Evolutionary conservation across 2,797 vertebrate genomes (phyloP).

Genomic region (Vultur gryphus): DNA sequence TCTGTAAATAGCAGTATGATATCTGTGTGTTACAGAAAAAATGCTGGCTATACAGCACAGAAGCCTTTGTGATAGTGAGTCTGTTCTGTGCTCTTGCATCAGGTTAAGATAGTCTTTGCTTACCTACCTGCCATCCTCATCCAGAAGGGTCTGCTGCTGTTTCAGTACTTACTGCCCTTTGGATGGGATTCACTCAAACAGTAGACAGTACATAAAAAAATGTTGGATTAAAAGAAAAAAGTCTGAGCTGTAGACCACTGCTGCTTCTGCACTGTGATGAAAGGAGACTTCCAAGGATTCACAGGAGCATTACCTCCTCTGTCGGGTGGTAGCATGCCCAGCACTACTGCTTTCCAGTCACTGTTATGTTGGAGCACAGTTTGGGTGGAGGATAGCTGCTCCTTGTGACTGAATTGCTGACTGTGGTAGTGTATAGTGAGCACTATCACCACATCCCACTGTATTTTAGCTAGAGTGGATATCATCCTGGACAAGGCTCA

Average conservation of each 20-base stretch:
- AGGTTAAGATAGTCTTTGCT: neutral
- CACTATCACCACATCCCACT: accelerated
- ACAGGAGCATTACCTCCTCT: accelerated
- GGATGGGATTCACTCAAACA: neutral
- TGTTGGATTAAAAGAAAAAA: neutral
- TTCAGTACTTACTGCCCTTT: neutral
- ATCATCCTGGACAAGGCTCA: neutral
- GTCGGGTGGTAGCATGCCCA: accelerated
- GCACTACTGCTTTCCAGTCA: neutral
- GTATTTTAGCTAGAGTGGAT: neutral
- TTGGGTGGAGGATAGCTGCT: neutral
- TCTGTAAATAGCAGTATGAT: neutral
- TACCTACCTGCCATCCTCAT: neutral
- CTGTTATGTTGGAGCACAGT: neutral
- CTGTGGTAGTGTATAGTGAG: neutral
- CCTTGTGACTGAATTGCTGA: neutral
- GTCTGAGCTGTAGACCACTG: neutral
- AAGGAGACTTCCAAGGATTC: neutral
- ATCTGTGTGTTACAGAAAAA: neutral
- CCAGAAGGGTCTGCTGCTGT: neutral
- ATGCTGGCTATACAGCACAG: neutral
- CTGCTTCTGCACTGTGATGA: neutral
- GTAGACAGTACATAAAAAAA: neutral
- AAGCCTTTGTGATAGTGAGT: neutral
- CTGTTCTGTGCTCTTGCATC: neutral